Conservation (phyloP, 2,797 vertebrate genomes). For the Acanthurus tractus region DNA sequence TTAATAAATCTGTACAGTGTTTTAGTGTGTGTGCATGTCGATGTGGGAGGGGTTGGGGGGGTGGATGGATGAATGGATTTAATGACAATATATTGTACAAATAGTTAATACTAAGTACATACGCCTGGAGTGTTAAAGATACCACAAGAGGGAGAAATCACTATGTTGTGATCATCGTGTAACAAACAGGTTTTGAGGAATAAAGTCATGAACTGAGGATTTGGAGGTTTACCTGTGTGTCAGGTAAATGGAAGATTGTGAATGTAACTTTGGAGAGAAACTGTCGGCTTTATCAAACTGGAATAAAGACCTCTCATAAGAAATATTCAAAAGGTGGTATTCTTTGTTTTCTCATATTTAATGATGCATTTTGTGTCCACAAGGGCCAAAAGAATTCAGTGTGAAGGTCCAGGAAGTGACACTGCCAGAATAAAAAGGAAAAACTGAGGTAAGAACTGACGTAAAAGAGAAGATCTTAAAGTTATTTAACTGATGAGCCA, state of each 20-base stretch:
- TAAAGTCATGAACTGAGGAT: constrained; percentile 26
- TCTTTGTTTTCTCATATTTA: not conserved
- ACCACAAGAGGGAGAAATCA: constrained; percentile 50
- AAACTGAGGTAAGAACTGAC: not conserved
- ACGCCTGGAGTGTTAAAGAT: constrained; percentile 66
- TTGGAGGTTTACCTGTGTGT: constrained; percentile 53
- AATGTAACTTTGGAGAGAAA: constrained; percentile 38
- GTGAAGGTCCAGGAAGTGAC: not conserved
- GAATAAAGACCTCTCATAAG: constrained; percentile 70
- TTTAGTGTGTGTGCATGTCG: constrained; percentile 55
- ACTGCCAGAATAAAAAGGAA: not conserved
- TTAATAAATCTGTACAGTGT: constrained; percentile 65
- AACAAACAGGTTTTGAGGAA: constrained; percentile 41
- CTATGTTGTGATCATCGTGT: constrained; percentile 51
- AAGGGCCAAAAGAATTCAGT: not conserved
- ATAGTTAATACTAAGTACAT: constrained; percentile 66
- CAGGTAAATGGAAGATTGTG: constrained; percentile 34
- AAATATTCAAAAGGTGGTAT: constrained; percentile 6
- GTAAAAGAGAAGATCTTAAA: not conserved
- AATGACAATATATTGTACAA: constrained; percentile 66
- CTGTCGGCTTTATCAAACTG: constrained; percentile 62
- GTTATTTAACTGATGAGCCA: not conserved
- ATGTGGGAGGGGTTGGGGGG: constrained; percentile 22
- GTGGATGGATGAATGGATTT: constrained; percentile 57
- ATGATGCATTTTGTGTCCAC: not conserved